Evolutionary conservation across 2,888 invertebrate species (phyloP), one percentile per base, ranked within the genome.

Genomic region (Eilema caniola): DNA sequence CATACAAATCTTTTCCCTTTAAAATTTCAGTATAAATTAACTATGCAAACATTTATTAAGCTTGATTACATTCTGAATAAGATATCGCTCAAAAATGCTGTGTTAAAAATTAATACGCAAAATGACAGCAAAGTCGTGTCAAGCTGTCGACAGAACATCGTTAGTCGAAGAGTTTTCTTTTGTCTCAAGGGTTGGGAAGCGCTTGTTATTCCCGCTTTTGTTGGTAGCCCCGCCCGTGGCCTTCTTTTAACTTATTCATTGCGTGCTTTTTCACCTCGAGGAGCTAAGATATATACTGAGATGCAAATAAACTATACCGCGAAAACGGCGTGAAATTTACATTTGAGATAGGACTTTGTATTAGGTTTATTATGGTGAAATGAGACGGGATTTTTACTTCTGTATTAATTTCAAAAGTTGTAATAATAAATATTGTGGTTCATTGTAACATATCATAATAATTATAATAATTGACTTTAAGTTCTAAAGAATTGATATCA

Each of bases 101-200:
- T 77, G 82, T 85, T 83, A 82, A 78, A 81, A 79, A 81, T 81
- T 76, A 76, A 79, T 82, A 73, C 66, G 76, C 74, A 70, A 85
- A 87, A 88, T 84, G 81, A 82, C 80, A 79, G 76, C 74, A 77
- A 61, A 74, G 81, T 81, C 80, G 81, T 85, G 88, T 90, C 90
- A 88, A 89, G 89, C 84, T 85, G 78, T 80, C 85, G 84, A 82
- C 83, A 83, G 88, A 86, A 88, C 90, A 88, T 92, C 92, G 92
- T 92, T 92, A 92, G 90, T 75, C 86, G 86, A 85, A 88, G 90
- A 88, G 89, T 86, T 85, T 91, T 88, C 91, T 89, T 91, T 92
- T 92, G 92, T 92, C 90, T 92, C 90, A 87, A 89, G 91, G 85
- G 88, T 81, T 88, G 86, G 74, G 81, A 83, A 78, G 80, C 83